A percentile compares a stretch with the other conserved stretches of the same genome.
Evolutionary conservation across 2,113 vertebrate species (phyloP).

Genomic region (Eonycteris spelaea): DNA sequence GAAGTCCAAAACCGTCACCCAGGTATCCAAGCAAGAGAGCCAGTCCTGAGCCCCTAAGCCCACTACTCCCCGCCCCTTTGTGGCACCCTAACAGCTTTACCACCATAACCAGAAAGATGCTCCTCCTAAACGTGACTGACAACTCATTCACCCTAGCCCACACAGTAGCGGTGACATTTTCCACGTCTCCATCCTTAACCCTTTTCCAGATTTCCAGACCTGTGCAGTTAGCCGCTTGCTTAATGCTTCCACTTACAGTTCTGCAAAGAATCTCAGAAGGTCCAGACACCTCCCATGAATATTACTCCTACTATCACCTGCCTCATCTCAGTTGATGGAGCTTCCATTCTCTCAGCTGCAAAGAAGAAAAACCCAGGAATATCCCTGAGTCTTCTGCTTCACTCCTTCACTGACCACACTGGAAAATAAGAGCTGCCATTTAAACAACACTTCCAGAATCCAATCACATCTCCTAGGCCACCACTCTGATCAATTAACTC

Average conservation of each 20-base stretch:
- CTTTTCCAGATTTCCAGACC: background rate
- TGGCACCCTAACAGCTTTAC: background rate
- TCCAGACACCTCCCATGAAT: background rate
- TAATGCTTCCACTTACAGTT: background rate
- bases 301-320: background rate
- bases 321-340: background rate
- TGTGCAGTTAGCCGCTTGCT: background rate
- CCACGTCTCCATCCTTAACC: background rate
- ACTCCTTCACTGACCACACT: background rate
- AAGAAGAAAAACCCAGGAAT: background rate
- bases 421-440: background rate
- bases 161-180: background rate
- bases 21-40: background rate
- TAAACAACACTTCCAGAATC: background rate
- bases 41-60: background rate
- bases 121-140: background rate
- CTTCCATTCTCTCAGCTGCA: background rate
- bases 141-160: background rate
- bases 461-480: background rate
- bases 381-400: background rate
- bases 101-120: background rate
- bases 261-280: background rate
- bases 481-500: background rate
- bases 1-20: background rate
- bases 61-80: background rate